Base-by-base conservation (phyloP, 2,797 vertebrate species). In the Myotis daubentonii region DNA sequence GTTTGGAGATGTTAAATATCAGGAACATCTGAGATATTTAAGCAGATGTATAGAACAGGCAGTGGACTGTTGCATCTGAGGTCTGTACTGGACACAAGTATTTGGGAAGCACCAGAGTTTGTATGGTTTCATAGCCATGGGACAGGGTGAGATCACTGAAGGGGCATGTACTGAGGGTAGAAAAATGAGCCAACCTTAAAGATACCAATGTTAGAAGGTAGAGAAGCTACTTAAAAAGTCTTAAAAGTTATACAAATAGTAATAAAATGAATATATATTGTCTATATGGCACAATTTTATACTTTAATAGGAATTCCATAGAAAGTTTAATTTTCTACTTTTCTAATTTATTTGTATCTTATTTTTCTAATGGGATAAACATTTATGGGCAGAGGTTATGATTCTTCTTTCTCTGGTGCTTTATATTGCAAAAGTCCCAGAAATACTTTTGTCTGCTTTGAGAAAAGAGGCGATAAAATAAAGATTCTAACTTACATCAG, bases 371-470 rank as follows among this genome's bases (percentile, higher is more conserved):
- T 19, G 15, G 89, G 53, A 83, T 81, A 20, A 96, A 65, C n/a
- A 74, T 94, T 90, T 95, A 30, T 88, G 17, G 17, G 19, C 17
- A 89, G 57, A 33, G 8, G 65, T 87, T 55, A 44, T 89, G 23
- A 81, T 89, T 91, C 17, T 91, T 93, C 23, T 28, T 85, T 8
- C 38, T 85, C 22, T 76, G 12, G 5, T 80, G 2, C 8, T 70
- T 95, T 84, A 68, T 49, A 65, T 11, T 79, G 1, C 23, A 92
- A 82, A 55, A 78, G 38, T 79, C 25, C 49, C 89, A 87, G 36
- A 70, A 33, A 62, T 84, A 78, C 47, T 89, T 94, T 91, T 91
- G 44, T 88, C 75, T 87, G 38, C 70, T 89, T 72, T 82, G 19
- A 78, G 41, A 51, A 84, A 91, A 92, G 19, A 30, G 2, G 19